Conservation (phyloP, 2,797 vertebrate genomes). For the Dermochelys coriacea region DNA sequence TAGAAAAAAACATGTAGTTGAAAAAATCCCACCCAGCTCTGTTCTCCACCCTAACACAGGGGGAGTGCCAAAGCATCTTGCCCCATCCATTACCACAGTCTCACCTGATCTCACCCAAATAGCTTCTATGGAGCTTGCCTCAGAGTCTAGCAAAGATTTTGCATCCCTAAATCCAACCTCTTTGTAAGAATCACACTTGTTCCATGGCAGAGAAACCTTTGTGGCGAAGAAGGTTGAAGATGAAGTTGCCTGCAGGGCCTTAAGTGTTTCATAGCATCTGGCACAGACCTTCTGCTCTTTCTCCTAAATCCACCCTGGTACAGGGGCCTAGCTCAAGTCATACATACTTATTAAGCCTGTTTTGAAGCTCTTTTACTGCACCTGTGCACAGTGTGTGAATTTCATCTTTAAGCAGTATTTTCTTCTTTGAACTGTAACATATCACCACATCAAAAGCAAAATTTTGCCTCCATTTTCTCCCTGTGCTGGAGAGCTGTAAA, state of each 20-base stretch:
- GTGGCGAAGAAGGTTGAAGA: not conserved
- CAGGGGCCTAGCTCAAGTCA: not conserved
- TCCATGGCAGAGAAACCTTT: not conserved
- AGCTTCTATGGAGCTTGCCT: not conserved
- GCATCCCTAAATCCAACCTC: not conserved
- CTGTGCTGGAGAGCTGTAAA: not conserved
- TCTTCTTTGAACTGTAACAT: not conserved
- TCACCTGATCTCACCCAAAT: not conserved
- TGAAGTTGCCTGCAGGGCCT: not conserved
- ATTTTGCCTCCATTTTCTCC: not conserved
- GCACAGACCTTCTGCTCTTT: not conserved
- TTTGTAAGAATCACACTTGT: not conserved
- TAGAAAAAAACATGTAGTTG: not conserved
- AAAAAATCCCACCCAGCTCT: not conserved
- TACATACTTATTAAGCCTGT: not conserved
- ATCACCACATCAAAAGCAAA: not conserved
- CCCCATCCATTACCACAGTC: not conserved
- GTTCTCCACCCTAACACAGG: not conserved
- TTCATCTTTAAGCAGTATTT: not conserved
- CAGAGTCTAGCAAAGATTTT: not conserved
- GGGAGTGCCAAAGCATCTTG: not conserved
- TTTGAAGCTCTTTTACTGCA: not conserved
- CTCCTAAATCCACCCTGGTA: not conserved
- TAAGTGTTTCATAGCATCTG: not conserved
- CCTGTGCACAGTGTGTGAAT: not conserved